phyloP scores from a whole-genome alignment of 2,797 vertebrate species.

The Gila robusta region DNA sequence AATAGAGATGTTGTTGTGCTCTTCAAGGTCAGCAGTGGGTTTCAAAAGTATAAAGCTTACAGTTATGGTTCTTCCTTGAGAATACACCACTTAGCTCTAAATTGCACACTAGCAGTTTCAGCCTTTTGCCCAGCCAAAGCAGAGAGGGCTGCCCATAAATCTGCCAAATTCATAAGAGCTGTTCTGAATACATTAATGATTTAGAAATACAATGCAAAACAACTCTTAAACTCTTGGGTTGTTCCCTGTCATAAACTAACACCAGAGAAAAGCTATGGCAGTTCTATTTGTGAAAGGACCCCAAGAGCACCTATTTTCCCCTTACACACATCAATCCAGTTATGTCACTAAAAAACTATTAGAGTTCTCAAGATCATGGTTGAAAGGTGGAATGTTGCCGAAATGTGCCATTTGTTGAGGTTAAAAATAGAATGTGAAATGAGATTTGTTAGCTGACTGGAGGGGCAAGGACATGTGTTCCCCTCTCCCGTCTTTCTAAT shows the following conservation, averaged over 20 bases:
- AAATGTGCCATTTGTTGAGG: conserved; percentile 47
- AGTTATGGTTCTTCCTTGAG: not conserved
- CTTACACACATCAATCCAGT: conserved; percentile 11
- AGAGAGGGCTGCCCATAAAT: conserved; percentile 11
- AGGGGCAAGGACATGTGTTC: conserved; percentile 51
- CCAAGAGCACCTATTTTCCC: conserved; percentile 15
- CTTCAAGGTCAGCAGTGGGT: conserved; percentile 15
- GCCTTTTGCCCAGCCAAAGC: not conserved
- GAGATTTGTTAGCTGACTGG: conserved; percentile 55
- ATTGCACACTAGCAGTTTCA: conserved; percentile 8
- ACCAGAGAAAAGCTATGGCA: not conserved
- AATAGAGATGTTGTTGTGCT: not conserved
- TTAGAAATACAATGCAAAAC: conserved; percentile 36
- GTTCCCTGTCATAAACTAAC: conserved; percentile 11
- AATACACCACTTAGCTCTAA: conserved; percentile 3
- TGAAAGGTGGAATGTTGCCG: conserved; percentile 23
- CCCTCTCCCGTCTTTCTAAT: conserved; percentile 42
- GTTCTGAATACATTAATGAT: conserved; percentile 30
- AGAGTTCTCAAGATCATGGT: conserved; percentile 1
- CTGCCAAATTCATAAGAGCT: conserved; percentile 19
- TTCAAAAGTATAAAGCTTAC: conserved; percentile 4
- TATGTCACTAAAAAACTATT: conserved; percentile 26
- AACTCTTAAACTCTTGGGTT: conserved; percentile 12
- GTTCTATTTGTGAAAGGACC: conserved; percentile 23
- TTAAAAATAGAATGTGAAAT: conserved; percentile 61